Evolutionary conservation across 64 coral and sea anemone species (phyloP).

Genomic region (Pocillopora verrucosa): DNA sequence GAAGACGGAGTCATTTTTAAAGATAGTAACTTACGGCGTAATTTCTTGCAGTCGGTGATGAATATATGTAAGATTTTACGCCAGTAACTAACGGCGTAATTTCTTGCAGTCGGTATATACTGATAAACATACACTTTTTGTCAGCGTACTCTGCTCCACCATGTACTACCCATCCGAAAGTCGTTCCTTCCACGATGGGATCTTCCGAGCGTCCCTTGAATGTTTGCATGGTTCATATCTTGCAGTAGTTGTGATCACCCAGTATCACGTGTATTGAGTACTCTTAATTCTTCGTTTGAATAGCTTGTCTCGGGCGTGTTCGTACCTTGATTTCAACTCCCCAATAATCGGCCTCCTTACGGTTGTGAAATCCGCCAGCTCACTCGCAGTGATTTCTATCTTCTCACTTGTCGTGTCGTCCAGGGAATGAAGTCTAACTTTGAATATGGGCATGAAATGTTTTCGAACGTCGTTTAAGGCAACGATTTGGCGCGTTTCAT

Average conservation of each 20-base stretch:
- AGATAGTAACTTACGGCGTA: no score
- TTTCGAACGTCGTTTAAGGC: slow-evolving; percentile 50
- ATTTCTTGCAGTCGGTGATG: no score
- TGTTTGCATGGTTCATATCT: slow-evolving; percentile 7
- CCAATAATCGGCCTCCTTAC: not conserved
- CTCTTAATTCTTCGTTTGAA: not conserved
- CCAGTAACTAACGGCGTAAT: no score
- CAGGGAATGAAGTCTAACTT: slow-evolving; percentile 42
- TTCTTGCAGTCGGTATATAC: not conserved
- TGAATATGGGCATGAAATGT: slow-evolving; percentile 54
- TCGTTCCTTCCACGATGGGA: not conserved
- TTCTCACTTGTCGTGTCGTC: no score
- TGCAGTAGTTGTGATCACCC: not conserved
- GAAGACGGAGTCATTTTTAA: no score
- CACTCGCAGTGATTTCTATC: no score
- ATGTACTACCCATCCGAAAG: slow-evolving; percentile 31
- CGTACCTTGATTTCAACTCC: not conserved
- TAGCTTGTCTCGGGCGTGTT: not conserved
- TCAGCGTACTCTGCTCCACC: not conserved
- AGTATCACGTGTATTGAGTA: not conserved
- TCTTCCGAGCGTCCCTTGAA: not conserved
- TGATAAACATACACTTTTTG: slow-evolving; percentile 14
- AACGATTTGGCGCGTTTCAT: slow-evolving; percentile 34
- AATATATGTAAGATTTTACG: no score
- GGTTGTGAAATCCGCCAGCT: no score